A percentile compares a stretch with the other conserved stretches of the same genome.
Evolutionary conservation across 2,888 invertebrate species (phyloP).

Genomic region (Notodonta ziczac): DNA sequence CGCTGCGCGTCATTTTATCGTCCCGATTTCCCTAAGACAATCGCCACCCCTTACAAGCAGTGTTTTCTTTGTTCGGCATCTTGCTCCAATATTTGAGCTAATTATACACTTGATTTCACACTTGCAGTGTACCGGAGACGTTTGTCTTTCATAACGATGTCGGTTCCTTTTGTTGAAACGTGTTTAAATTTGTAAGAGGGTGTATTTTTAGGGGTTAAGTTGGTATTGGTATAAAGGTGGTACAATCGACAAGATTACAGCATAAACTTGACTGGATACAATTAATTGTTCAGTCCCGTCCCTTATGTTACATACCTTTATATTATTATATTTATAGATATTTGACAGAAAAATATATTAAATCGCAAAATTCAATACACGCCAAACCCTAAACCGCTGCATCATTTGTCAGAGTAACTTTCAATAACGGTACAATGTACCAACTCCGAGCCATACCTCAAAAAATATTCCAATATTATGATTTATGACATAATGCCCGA

Average conservation of each 20-base stretch:
- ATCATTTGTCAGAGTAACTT: slow-evolving; percentile 78
- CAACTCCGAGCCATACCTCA: slow-evolving; percentile 58
- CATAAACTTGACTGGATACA: too few relatives aligned
- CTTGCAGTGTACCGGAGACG: slow-evolving; percentile 55
- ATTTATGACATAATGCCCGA: slow-evolving; percentile 74
- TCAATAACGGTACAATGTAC: slow-evolving; percentile 70
- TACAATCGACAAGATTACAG: not conserved
- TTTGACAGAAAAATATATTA: slow-evolving; percentile 20
- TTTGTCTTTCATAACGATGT: slow-evolving; percentile 60
- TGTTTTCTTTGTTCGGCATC: slow-evolving; percentile 50
- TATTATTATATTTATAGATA: not conserved
- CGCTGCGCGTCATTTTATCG: slow-evolving; percentile 50
- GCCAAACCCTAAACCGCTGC: slow-evolving; percentile 49
- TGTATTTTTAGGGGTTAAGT: slow-evolving; percentile 9
- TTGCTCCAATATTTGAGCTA: slow-evolving; percentile 57
- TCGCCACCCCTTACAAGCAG: slow-evolving; percentile 39
- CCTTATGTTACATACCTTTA: not conserved
- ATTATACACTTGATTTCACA: slow-evolving; percentile 69
- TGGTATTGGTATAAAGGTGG: not conserved
- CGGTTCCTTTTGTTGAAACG: slow-evolving; percentile 35
- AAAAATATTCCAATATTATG: slow-evolving; percentile 80
- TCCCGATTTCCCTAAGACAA: slow-evolving; percentile 47
- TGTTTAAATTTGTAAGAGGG: slow-evolving; percentile 7
- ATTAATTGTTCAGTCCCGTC: too few relatives aligned
- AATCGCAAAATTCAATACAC: slow-evolving; percentile 49